These are phyloP conservation scores for Oryzias woworae DNA, from an alignment of 2,113 vertebrate genomes.

Conservation along the genomic window DNA sequence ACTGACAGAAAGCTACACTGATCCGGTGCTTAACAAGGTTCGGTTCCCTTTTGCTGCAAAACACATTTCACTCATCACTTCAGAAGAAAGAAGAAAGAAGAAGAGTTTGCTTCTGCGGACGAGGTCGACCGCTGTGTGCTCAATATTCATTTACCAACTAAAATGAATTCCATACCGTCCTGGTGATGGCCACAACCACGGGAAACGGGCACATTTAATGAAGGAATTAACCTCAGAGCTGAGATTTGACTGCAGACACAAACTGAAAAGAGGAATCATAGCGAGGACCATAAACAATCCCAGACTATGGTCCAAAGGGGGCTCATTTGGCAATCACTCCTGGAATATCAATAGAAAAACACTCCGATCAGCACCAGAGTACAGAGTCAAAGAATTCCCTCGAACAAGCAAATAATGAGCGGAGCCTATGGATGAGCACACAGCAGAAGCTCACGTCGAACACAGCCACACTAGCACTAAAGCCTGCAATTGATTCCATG, in stretches of 20 bases:
- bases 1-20: conserved; percentile 52
- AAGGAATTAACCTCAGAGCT: conserved; percentile 35
- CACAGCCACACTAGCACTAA: conserved; percentile 10
- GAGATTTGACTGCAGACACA: no score
- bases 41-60: conserved; percentile 55
- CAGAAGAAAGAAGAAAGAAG: conserved; percentile 37
- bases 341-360: conserved; percentile 27
- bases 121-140: conserved; percentile 16
- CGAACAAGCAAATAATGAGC: conserved; percentile 67
- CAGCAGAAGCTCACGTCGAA: conserved; percentile 33
- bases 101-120: conserved; percentile 9
- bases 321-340: conserved; percentile 30
- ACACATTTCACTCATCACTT: conserved; percentile 55
- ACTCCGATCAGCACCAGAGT: conserved; percentile 22
- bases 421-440: conserved; percentile 48
- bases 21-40: conserved; percentile 50
- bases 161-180: conserved; percentile 62
- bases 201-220: conserved; percentile 39
- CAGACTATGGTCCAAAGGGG: conserved; percentile 10
- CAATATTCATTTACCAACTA: conserved; percentile 50
- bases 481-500: conserved; percentile 48
- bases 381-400: conserved; percentile 21
- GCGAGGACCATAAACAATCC: conserved; percentile 18
- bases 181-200: conserved; percentile 39
- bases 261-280: conserved; percentile 8